phyloP scores from a whole-genome alignment of 2,888 invertebrate genomes.

The Chaitophorus viminalis region DNA sequence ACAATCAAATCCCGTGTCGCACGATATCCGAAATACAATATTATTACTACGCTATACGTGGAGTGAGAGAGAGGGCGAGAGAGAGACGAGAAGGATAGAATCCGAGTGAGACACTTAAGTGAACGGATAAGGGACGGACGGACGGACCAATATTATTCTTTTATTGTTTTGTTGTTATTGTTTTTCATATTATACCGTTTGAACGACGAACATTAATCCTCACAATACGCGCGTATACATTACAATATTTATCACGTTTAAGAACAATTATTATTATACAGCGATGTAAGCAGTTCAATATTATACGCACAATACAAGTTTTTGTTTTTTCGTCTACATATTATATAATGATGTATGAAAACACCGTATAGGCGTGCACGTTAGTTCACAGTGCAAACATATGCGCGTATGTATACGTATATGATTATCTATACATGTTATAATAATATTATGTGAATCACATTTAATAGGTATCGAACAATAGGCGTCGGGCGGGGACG shows the following conservation, averaged over 20 bases:
- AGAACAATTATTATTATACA: neutral
- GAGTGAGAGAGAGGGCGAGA: too few species aligned
- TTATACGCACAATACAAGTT: neutral
- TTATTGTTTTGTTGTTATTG: neutral
- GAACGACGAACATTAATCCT: neutral
- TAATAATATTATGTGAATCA: neutral
- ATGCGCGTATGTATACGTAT: neutral
- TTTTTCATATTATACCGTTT: too few species aligned
- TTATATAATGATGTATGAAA: neutral
- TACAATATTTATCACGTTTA: too few species aligned
- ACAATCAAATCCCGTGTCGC: neutral
- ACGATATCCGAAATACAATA: neutral
- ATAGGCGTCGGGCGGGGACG: neutral
- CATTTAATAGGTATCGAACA: neutral
- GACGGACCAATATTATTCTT: neutral
- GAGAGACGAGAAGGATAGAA: too few species aligned
- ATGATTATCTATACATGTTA: too few species aligned
- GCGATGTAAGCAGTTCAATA: neutral
- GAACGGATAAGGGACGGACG: neutral
- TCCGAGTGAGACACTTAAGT: too few species aligned
- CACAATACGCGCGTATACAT: neutral
- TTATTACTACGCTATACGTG: too few species aligned
- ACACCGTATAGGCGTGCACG: neutral
- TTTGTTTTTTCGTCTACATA: neutral
- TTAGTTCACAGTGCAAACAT: neutral